phyloP scores from a whole-genome alignment of 2,888 invertebrate species.

The Nomada fabriciana region DNA sequence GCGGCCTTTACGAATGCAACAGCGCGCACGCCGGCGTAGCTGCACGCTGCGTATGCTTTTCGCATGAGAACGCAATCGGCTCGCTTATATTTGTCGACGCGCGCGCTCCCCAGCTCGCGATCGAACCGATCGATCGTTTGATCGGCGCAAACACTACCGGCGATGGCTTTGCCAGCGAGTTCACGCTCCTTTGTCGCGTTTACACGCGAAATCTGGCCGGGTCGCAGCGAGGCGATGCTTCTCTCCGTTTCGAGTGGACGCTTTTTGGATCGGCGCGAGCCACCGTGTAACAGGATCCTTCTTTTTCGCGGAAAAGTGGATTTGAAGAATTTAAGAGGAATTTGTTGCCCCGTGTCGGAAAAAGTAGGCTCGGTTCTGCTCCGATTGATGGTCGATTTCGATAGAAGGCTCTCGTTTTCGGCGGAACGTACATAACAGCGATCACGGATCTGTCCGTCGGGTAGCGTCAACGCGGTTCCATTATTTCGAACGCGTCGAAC shows the following conservation, averaged over 20 bases:
- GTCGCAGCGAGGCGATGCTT: not conserved
- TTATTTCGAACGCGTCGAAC: constrained; percentile 30
- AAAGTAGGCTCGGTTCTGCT: no score
- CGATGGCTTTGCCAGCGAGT: not conserved
- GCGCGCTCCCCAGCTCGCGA: not conserved
- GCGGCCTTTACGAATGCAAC: constrained; percentile 66
- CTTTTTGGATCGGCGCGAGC: not conserved
- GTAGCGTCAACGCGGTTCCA: not conserved
- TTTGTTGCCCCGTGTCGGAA: no score
- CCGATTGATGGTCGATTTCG: no score
- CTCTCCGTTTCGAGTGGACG: not conserved
- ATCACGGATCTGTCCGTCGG: not conserved
- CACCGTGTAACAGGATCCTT: not conserved
- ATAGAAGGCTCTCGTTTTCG: not conserved
- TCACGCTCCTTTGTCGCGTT: constrained; percentile 14
- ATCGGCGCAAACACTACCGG: constrained; percentile 2
- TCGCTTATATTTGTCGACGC: constrained; percentile 60
- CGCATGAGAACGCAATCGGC: constrained; percentile 70
- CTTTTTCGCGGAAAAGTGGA: no score
- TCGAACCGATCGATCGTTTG: constrained; percentile 12
- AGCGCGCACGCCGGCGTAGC: constrained; percentile 51
- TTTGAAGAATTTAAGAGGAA: no score
- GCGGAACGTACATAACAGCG: not conserved
- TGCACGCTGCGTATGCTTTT: constrained; percentile 63
- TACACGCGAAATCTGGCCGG: not conserved